Evolutionary conservation across 2,797 vertebrate species (phyloP), one percentile per base, ranked within the genome.

Genomic region (Falco novaeseelandiae): DNA sequence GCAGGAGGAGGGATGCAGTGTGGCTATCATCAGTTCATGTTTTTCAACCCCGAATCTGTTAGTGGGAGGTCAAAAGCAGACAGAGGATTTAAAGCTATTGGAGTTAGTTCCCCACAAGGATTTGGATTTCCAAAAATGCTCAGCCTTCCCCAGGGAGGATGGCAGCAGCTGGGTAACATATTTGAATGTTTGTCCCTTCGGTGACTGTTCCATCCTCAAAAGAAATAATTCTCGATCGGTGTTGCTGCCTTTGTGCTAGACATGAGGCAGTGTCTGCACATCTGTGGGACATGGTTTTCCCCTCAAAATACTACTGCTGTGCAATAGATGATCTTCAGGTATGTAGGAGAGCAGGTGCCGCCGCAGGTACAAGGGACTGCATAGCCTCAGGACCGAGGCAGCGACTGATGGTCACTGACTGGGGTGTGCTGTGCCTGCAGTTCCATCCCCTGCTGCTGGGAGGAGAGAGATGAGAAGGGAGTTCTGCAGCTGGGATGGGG

Each of bases 251-350:
- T 69, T 10, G 11, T 54, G 73, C 38, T 42, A 8, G 13, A 13
- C 17, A 5, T 0, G 8, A 0, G 38, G 48, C 23, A 15, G 52
- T 14, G 48, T 27, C 54, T 54, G 62, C 26, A 12, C 30, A 32
- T 70, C 69, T 14, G 23, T 63, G 54, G 57, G 72, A 27, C 0
- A 0, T 9, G 29, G 8, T 54, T 19, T 27, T 61, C 57, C 72
- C 49, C 3, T 1, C 9, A 15, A 32, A 22, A 2, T 9, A 0
- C 3, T 7, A 1, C 44, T 48, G 22, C 63, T 49, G 58, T 36
- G 71, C 71, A 44, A 1, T 17, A 25, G 42, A 38, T 14, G 59
- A 6, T 16, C 11, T 19, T 25, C 51, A 59, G 70, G 15, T 25
- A 8, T 3, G 29, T 7, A 14, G 52, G 15, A 20, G 12, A 67